A percentile compares a stretch with the other conserved stretches of the same genome.
These are phyloP conservation scores for Mirounga angustirostris DNA, from an alignment of 2,113 vertebrate genomes.

Conservation along the genomic window DNA sequence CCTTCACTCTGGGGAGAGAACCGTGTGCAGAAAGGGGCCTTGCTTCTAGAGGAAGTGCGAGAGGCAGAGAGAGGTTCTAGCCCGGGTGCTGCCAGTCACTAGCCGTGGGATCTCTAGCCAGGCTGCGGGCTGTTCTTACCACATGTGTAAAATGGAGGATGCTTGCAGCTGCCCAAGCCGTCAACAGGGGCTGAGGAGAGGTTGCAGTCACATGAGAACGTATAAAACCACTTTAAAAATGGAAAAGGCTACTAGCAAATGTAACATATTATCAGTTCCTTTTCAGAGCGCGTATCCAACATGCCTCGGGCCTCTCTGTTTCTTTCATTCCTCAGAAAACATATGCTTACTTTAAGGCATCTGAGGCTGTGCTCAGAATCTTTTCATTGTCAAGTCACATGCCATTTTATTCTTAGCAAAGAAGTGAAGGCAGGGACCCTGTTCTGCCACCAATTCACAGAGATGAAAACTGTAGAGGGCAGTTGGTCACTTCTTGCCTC, in stretches of 20 bases:
- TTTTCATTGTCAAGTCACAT: neutral
- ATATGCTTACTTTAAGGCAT: neutral
- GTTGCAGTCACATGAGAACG: neutral
- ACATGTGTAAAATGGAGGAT: neutral
- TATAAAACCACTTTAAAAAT: neutral
- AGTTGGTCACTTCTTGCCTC: neutral
- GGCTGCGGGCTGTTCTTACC: neutral
- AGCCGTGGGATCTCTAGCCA: neutral
- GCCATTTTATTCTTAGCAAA: neutral
- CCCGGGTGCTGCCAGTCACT: no score
- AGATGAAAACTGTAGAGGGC: neutral
- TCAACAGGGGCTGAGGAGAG: neutral
- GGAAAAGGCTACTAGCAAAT: neutral
- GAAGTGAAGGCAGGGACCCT: neutral
- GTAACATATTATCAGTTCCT: neutral
- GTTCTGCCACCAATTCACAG: neutral
- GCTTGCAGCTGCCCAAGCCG: rapidly evolving
- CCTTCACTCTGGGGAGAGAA: neutral
- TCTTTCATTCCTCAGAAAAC: neutral
- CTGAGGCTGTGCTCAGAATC: neutral
- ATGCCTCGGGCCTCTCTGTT: neutral
- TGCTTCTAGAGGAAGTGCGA: neutral
- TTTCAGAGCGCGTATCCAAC: neutral
- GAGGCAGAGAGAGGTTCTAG: neutral
- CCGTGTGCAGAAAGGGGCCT: neutral